Evolutionary conservation across 2,113 vertebrate genomes (phyloP), one percentile per base, ranked within the genome.

Genomic region (Callipepla squamata): DNA sequence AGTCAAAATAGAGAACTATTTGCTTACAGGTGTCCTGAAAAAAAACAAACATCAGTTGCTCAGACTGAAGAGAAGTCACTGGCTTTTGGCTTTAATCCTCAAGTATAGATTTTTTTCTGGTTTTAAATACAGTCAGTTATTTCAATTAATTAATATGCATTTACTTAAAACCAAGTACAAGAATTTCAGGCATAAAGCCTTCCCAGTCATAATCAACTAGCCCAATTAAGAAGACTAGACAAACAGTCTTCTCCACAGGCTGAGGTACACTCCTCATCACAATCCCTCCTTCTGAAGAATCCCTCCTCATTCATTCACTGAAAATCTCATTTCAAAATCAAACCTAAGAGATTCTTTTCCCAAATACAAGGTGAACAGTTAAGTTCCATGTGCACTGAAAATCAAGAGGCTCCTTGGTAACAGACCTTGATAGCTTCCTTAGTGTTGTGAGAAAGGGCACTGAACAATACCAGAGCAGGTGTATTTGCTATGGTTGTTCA

Each of bases 381-480:
- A 79, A 65, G 45, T 34, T 23, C 68, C 28, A 69, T 17, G 42
- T 75, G 61, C 19, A 8, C 63, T 83, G 45, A 86, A 95, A 83
- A 38, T 7, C 16, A 59, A 45, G 65, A 70, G 67, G 45, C 5
- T 67, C 7, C 58, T 87, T 72, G 47, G 50, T 42, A 78, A 77
- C 23, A 87, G 59, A 79, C 40, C 45, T 32, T 50, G 57, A 80
- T 53, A 92, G 22, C 55, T 84, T 90, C 73, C 87, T 81, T 48
- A 67, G 58, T 61, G 25, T 13, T 55, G 36, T 47, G 38, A 19
- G 57, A 73, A 91, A 79, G 44, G 28, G 7, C 55, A 68, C 15
- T 53, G 79, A 91, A 82, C 22, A 80, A 62, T 28, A 69, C 21
- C 74, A 51, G 36, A 59, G 28, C 25, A 77, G 63, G 34, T 38